Evolutionary conservation across 2,113 vertebrate species (phyloP), one percentile per base, ranked within the genome.

Genomic region (Muntiacus reevesi): DNA sequence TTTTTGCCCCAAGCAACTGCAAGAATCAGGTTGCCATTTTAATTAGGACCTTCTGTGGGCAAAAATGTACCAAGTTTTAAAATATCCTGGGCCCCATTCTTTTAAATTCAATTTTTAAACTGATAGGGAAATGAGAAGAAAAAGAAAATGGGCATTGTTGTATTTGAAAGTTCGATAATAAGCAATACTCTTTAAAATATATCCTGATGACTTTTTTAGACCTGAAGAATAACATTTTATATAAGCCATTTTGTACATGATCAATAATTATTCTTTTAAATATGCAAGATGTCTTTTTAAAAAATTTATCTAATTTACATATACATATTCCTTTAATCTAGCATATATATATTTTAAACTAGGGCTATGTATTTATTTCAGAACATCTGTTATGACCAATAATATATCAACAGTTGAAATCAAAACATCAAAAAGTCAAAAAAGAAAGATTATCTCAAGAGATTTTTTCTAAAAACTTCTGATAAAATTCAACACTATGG

Each of bases 21-120:
- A 92, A 92, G 36, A 89, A 90, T 91, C 57, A 87, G 21, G 74
- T n/a, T 97, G 36, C 23, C 54, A 82, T 81, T 79, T 94, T 94
- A 94, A 94, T 96, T 43, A 95, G 28, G 55, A 57, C 25, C 36
- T 79, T 95, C 50, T 82, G 28, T 94, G 19, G 93, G 28, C 4
- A 50, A 89, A 85, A 54, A 40, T 43, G 62, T 98, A 91, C 67
- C 25, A 78, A 96, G 17, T 55, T 54, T 59, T 88, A 93, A 79
- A 94, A 92, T 87, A 88, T 83, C 13, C n/a, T 95, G 85, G 27
- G 9, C 5, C 59, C n/a, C 64, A 5, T 78, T 86, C 52, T 96
- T 93, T 30, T 71, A 93, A 92, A 76, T 93, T 95, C 5, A 96
- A 45, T 89, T 88, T 40, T 89, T 94, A 71, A 86, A 55, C 13